Base-by-base conservation (phyloP, 92 coral and sea anemone genomes). In the Epizoanthus rinbou region DNA sequence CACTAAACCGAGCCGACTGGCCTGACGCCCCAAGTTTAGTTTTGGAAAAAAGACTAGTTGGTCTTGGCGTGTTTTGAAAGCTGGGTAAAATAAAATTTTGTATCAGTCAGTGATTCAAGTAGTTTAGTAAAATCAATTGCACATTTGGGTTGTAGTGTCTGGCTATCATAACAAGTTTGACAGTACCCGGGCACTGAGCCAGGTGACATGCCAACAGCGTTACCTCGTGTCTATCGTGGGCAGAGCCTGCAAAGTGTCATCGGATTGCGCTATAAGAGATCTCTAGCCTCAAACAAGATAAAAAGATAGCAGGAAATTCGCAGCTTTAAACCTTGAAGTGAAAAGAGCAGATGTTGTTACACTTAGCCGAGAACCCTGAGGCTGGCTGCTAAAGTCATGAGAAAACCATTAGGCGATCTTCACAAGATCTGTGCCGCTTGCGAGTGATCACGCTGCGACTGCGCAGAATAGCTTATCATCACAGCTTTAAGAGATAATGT, bases 371-470 rank as follows among this genome's bases (percentile, higher is more conserved):
- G 64, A 39, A 19, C 70, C 70, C 68, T 9, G 41, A 41, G 71
- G 59, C 82, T 33, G 41, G 24, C 1, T 43, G 28, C 39, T 80
- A 82, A 80, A 73, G 31, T 69, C 85, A 85, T 85, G 88, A 73
- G 86, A 62, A 80, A 56, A 64, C 85, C 72, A 80, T 73, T 74
- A 79, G 78, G 68, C 70, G 69, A 80, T 84, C 86, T 88, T 79
- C 78, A 75, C 71, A 80, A 79, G 28, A 85, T 84, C 62, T 83
- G 64, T 74, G 54, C 79, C 52, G 83, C 71, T 11, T 10, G 83
- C 8, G 22, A 53, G 91, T 73, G 64, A 85, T 88, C 85, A 74
- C 86, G 80, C 82, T 79, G 74, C 85, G 69, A 17, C 76, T 28
- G 56, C 85, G 73, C 59, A 84, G 65, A 85, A 64, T 80, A 82